Conservation (phyloP, 2,113 vertebrate genomes). For the Oreotragus oreotragus region DNA sequence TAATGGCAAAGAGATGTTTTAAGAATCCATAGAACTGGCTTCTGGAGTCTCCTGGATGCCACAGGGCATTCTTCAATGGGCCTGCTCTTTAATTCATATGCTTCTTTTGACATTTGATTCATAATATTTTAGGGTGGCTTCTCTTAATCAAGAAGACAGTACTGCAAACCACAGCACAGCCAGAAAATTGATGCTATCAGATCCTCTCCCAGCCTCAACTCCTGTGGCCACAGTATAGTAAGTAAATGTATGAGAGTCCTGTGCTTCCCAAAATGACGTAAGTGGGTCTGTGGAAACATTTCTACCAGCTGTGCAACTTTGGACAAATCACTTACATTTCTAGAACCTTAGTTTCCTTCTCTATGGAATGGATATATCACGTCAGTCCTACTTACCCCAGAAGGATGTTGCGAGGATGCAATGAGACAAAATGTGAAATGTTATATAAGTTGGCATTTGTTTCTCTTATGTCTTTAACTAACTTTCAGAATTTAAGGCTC, state of each 20-base stretch:
- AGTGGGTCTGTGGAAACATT: not conserved
- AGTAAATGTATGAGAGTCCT: not conserved
- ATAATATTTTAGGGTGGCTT: not conserved
- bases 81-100: not conserved
- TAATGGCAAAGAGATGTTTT: not conserved
- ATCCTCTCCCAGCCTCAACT: not conserved
- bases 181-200: not conserved
- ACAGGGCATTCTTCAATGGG: not conserved
- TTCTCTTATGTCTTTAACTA: not conserved
- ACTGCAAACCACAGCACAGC: not conserved
- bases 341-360: not conserved
- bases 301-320: not conserved
- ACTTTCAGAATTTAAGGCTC: not conserved
- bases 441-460: not conserved
- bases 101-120: not conserved
- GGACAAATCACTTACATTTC: not conserved
- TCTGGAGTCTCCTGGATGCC: accelerated
- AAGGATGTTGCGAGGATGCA: not conserved
- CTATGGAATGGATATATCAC: not conserved
- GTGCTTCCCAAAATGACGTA: not conserved
- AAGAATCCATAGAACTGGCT: not conserved
- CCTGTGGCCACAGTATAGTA: not conserved
- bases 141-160: not conserved
- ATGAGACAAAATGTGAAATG: not conserved
- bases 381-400: not conserved